A percentile compares a stretch with the other conserved stretches of the same genome.
Conservation (phyloP, 2,888 invertebrate genomes). For the Clunio marinus region DNA sequence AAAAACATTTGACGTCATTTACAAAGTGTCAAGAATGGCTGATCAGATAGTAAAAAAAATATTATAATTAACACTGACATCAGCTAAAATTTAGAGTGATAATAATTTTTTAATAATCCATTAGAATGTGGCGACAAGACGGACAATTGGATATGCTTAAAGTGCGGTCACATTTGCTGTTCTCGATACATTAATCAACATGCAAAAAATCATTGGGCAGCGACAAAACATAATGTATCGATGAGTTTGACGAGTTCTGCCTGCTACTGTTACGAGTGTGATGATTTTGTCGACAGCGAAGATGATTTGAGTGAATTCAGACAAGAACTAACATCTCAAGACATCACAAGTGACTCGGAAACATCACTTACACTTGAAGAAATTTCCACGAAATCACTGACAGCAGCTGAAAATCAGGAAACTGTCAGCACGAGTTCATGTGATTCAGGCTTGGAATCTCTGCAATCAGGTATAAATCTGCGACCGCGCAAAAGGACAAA, state of each 20-base stretch:
- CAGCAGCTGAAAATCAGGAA: constrained; percentile 43
- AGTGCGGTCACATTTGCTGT: constrained; percentile 70
- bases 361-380: constrained; percentile 46
- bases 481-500: constrained; percentile 44
- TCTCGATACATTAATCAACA: constrained; percentile 74
- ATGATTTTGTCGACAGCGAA: constrained; percentile 70
- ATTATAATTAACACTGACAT: background rate
- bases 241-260: constrained; percentile 71
- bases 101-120: background rate
- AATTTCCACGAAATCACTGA: constrained; percentile 36
- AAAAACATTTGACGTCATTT: background rate
- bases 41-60: background rate
- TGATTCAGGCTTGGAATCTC: constrained; percentile 44
- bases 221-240: constrained; percentile 64
- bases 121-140: no score
- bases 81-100: background rate
- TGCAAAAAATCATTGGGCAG: constrained; percentile 64
- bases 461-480: constrained; percentile 42
- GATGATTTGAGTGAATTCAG: constrained; percentile 57
- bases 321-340: constrained; percentile 50
- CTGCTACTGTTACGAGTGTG: constrained; percentile 77
- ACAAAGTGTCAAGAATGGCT: background rate
- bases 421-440: constrained; percentile 44
- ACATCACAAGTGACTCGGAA: constrained; percentile 47
- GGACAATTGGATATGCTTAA: constrained; percentile 67